A percentile compares a stretch with the other conserved stretches of the same genome.
Evolutionary conservation across 2,113 vertebrate species (phyloP).

Genomic region (Seriola dumerili): DNA sequence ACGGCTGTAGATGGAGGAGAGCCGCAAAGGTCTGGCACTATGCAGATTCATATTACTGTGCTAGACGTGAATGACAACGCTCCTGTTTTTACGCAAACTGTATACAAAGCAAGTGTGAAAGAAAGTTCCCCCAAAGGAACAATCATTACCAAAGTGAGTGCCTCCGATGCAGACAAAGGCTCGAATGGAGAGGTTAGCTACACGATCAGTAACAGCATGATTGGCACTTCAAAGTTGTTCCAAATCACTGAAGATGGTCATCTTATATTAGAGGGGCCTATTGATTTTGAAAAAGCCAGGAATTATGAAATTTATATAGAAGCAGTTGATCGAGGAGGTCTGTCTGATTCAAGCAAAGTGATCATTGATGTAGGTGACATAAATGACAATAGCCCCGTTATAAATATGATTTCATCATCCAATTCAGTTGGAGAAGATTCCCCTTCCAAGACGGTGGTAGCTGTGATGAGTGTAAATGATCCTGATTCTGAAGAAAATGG

Average conservation of each 20-base stretch:
- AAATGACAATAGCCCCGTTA: conserved; percentile 69
- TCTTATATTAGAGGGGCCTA: conserved; percentile 44
- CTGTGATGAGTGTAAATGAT: conserved; percentile 70
- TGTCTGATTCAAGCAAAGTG: conserved; percentile 68
- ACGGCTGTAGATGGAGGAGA: conserved; percentile 70
- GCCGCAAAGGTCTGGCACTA: conserved; percentile 65
- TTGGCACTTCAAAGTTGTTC: conserved; percentile 41
- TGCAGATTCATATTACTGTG: conserved; percentile 64
- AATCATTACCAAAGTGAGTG: conserved; percentile 60
- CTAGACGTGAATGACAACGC: conserved; percentile 65
- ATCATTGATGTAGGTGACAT: conserved; percentile 60
- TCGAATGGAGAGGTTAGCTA: conserved; percentile 66
- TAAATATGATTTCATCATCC: conserved; percentile 65
- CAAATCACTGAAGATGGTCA: conserved; percentile 42
- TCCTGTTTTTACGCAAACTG: conserved; percentile 63
- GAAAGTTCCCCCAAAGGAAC: conserved; percentile 61
- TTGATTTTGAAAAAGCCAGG: conserved; percentile 67
- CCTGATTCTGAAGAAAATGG: conserved; percentile 67
- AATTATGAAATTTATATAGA: conserved; percentile 64
- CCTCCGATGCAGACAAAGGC: conserved; percentile 69
- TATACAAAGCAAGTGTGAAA: conserved; percentile 62
- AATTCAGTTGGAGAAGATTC: conserved; percentile 51
- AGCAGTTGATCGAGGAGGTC: conserved; percentile 62
- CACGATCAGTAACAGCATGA: conserved; percentile 49
- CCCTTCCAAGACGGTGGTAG: conserved; percentile 35